These are phyloP conservation scores for Dinothrombium tinctorium DNA, from an alignment of 1,140 invertebrate species.

Conservation along the genomic window DNA sequence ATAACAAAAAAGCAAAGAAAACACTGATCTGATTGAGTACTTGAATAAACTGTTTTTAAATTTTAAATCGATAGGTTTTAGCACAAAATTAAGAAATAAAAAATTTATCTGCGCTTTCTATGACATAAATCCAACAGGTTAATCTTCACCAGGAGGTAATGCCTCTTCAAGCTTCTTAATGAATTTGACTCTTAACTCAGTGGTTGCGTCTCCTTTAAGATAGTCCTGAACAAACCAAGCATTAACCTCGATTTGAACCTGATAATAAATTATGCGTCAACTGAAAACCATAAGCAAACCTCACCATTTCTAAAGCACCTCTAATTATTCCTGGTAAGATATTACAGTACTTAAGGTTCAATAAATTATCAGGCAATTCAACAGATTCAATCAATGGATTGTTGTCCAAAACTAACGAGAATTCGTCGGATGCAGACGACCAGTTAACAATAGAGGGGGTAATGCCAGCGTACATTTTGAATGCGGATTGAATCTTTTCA, in stretches of 20 bases:
- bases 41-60: too few species aligned
- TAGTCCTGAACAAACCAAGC: conserved; percentile 59
- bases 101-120: too few species aligned
- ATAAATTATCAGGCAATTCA: conserved; percentile 70
- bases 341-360: conserved; percentile 74
- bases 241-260: conserved; percentile 42
- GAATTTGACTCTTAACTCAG: conserved; percentile 86
- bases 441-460: conserved; percentile 74
- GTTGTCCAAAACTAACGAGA: conserved; percentile 76
- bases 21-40: too few species aligned
- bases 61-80: too few species aligned
- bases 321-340: conserved; percentile 74
- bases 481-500: conserved; percentile 69
- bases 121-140: too few species aligned
- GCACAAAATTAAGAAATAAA: too few species aligned
- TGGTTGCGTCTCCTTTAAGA: conserved; percentile 75
- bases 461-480: conserved; percentile 74
- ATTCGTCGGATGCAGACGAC: conserved; percentile 81
- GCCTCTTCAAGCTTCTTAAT: conserved; percentile 86
- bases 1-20: too few species aligned
- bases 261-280: conserved; percentile 4
- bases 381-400: conserved; percentile 97
- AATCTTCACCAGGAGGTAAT: conserved; percentile 92
- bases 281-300: conserved; percentile 15
- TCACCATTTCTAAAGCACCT: conserved; percentile 90